Base-by-base conservation (phyloP, 2,888 invertebrate species). In the Rutpela maculata region DNA sequence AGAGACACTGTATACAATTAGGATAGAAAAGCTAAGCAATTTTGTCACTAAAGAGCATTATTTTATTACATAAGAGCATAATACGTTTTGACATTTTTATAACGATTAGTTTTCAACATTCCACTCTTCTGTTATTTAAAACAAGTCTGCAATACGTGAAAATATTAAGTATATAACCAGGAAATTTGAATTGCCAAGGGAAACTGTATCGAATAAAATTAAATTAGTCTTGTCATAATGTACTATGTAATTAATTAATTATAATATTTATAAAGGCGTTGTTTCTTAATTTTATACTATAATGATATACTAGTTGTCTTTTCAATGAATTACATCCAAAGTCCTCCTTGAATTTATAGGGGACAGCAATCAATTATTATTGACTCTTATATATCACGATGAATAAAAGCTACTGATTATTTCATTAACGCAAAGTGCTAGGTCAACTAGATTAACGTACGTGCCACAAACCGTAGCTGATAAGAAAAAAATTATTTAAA, bases 181-280 rank as follows among this genome's bases (percentile, higher is more conserved):
- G 59, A 59, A 22, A 60, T 26, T 50, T 4, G 0, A 50, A 15
- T 1, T n/a, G 50, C 6, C 50, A 50, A 50, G 50, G 50, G n/a
- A 50, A 50, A n/a, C 6, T n/a, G 15, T 50, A n/a, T 50, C 50
- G 50, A 50, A n/a, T 50, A 50, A 50, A 50, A 50, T n/a, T 7
- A 50, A 50, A 50, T n/a, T 50, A n/a, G 50, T 50, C n/a, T 50
- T 43, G 43, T 50, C 50, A 50, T n/a, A 50, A 50, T 50, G n/a
- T 50, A n/a, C 6, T n/a, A 5, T 6, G n/a, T 50, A 50, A 50
- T 50, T 4, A 50, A n/a, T 50, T 50, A 50, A 50, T 50, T 50
- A 43, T 43, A 50, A 6, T 50, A 50, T 50, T 50, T n/a, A 50
- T n/a, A 7, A 43, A 43, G n/a, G 15, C 50, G n/a, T n/a, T 50